Percentiles rank a stretch among this genome's conserved stretches.
Evolutionary conservation across 2,797 vertebrate genomes (phyloP).

Genomic region (Syngnathus rostellatus): DNA sequence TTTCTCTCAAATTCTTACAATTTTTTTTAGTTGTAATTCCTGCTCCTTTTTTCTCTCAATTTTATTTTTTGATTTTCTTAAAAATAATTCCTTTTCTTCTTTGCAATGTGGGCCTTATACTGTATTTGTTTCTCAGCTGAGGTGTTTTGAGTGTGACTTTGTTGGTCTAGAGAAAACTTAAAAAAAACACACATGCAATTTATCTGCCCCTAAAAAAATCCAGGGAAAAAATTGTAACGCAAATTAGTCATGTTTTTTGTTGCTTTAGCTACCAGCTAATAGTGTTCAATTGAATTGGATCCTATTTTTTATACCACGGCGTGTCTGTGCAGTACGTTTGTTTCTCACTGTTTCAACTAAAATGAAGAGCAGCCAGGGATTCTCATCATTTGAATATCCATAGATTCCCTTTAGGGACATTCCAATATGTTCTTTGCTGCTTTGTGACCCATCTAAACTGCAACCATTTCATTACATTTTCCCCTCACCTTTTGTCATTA

Average conservation of each 20-base stretch:
- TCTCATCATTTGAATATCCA: neutral
- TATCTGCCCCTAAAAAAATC: neutral
- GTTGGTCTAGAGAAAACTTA: no score
- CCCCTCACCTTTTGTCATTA: neutral
- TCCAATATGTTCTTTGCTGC: slow-evolving; percentile 3
- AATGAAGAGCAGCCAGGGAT: neutral
- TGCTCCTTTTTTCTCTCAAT: no score
- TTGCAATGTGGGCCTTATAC: slow-evolving; percentile 1
- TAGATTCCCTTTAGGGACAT: slow-evolving; percentile 4
- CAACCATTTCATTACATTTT: neutral
- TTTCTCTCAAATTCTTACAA: no score
- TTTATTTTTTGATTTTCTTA: neutral
- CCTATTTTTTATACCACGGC: slow-evolving; percentile 67
- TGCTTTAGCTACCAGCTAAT: slow-evolving; percentile 38
- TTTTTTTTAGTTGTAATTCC: no score
- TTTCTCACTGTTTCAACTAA: slow-evolving; percentile 40
- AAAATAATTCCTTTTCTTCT: neutral
- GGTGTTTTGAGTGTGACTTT: no score
- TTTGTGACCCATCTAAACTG: neutral
- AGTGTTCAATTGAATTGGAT: slow-evolving; percentile 53
- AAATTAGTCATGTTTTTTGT: slow-evolving; percentile 23
- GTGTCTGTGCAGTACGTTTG: slow-evolving; percentile 43
- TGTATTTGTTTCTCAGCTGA: no score
- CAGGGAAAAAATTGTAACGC: slow-evolving; percentile 31
- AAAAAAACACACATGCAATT: no score